Conservation (phyloP, 2,888 invertebrate genomes). For the Fissipunctia ypsillon region DNA sequence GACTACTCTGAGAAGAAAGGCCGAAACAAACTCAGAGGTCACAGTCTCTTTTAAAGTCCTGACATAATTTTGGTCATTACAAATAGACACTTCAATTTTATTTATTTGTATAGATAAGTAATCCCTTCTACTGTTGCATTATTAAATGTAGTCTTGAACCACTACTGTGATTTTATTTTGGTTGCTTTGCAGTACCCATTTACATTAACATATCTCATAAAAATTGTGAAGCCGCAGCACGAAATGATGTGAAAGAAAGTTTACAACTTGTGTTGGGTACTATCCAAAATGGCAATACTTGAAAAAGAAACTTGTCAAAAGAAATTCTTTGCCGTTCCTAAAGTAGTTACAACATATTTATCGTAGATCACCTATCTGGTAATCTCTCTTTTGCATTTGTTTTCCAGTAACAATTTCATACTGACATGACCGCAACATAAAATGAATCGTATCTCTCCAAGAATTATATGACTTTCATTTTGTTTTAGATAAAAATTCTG, state of each 20-base stretch:
- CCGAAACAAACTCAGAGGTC: too few relatives aligned
- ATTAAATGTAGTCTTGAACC: neutral
- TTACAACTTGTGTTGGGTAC: conserved; percentile 37
- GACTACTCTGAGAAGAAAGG: too few relatives aligned
- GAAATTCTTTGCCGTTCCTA: conserved; percentile 7
- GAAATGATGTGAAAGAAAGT: conserved; percentile 13
- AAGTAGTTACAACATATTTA: neutral
- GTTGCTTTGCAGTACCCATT: neutral
- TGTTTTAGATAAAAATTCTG: neutral
- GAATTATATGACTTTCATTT: neutral
- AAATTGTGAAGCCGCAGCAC: conserved; percentile 14
- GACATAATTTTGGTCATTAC: too few relatives aligned
- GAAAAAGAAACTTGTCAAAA: conserved; percentile 16
- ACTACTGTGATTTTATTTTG: neutral
- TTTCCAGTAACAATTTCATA: neutral
- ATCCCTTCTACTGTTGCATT: neutral
- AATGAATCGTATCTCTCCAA: neutral
- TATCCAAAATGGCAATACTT: conserved; percentile 41
- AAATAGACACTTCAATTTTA: too few relatives aligned
- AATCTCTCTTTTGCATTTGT: neutral
- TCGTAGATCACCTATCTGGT: neutral
- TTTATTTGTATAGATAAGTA: too few relatives aligned
- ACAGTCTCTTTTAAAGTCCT: too few relatives aligned
- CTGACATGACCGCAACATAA: neutral
- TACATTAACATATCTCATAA: neutral